Base-by-base conservation (phyloP, 2,888 invertebrate genomes). In the Sphecodes monilicornis region DNA sequence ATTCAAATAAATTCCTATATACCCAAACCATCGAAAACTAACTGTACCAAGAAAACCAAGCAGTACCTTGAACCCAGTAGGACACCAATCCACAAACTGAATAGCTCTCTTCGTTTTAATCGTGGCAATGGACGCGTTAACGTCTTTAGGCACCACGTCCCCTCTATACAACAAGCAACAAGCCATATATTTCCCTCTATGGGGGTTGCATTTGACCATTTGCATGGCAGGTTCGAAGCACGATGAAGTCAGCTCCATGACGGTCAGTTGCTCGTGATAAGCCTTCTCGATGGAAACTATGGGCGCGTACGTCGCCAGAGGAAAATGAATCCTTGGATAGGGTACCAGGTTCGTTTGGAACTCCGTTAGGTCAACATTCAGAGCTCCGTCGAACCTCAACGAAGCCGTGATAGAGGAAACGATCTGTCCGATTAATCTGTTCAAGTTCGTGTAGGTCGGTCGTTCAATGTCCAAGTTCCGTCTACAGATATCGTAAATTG, bases 381-480 rank as follows among this genome's bases (percentile, higher is more conserved):
- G 94, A 3, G 96, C 96, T 43, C 96, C 96, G 91, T 96, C 96
- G 92, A 96, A 96, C 66, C 96, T 95, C 64, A 96, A 94, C 5
- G 96, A 96, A 1, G 96, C 96, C 0, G 96, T 96, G 89, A 96
- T 96, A 74, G 95, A 94, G 26, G 91, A 96, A 10, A 95, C 96
- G 80, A 97, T 96, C 92, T 96, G 96, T 8, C 98, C 96, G 81
- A 97, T 96, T 64, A 97, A 94, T 10, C 97, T 95, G 92, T 97
- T 97, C 32, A 97, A 93, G 93, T 97, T 97, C 10, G 96, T 96
- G 94, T 97, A 97, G 0, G 96, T 96, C 16, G 97, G 97, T 32
- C 97, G 95, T 86, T 96, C 96, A 72, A 97, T 96, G 89, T 96
- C 96, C 78, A 97, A 95, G 92, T 96, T 96, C 10, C 95, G 96